Evolutionary conservation across 2,113 vertebrate species (phyloP).

Genomic region (Piliocolobus tephrosceles): DNA sequence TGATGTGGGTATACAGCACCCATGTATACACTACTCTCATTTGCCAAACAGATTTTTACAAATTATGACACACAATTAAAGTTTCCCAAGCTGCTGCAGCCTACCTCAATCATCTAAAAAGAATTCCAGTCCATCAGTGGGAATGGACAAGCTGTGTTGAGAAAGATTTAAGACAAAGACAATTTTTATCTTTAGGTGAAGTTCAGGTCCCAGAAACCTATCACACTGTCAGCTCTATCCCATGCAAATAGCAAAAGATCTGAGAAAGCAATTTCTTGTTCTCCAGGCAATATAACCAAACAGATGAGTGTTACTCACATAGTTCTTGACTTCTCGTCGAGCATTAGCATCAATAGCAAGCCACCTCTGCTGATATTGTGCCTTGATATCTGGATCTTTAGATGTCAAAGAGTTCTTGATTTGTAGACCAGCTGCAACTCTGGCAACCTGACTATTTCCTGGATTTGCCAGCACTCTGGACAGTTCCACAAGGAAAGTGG

Average conservation of each 20-base stretch:
- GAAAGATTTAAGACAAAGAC: slow-evolving; percentile 17
- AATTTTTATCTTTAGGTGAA: slow-evolving; percentile 1
- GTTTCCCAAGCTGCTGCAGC: not conserved
- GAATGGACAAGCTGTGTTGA: not conserved
- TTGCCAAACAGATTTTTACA: not conserved
- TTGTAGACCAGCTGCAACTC: slow-evolving; percentile 96
- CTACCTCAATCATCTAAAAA: not conserved
- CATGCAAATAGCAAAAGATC: slow-evolving; percentile 10
- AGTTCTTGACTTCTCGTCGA: slow-evolving; percentile 97
- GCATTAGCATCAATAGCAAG: slow-evolving; percentile 96
- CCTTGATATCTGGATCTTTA: slow-evolving; percentile 97
- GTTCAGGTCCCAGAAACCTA: not conserved
- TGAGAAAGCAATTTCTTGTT: not conserved
- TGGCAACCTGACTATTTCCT: slow-evolving; percentile 97
- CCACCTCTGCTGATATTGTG: slow-evolving; percentile 97
- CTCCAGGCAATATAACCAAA: not conserved
- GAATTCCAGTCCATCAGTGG: not conserved
- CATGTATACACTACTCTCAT: not conserved
- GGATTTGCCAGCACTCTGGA: slow-evolving; percentile 98
- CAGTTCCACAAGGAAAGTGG: slow-evolving; percentile 97
- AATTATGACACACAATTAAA: slow-evolving; percentile 33
- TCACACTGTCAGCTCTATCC: not conserved
- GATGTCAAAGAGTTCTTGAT: slow-evolving; percentile 99
- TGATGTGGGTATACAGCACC: not conserved
- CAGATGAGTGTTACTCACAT: slow-evolving; percentile 85